Evolutionary conservation across 2,797 vertebrate genomes (phyloP).

Genomic region (Macroramphosus scolopax): DNA sequence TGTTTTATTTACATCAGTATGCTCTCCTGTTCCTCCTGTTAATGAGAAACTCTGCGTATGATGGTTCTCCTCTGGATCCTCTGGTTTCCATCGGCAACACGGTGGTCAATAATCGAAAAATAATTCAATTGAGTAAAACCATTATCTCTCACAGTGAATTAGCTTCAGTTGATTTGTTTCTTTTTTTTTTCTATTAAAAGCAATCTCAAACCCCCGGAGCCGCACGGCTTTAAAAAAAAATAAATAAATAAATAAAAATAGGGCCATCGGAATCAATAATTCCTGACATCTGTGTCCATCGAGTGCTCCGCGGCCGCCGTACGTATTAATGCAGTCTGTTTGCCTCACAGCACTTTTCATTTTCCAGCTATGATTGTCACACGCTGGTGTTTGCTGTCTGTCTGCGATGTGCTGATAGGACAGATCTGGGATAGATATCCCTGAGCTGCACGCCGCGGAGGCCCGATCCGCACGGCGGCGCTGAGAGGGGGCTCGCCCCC

Average conservation of each 20-base stretch:
- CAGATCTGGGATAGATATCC: conserved; percentile 63
- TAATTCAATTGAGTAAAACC: conserved; percentile 38
- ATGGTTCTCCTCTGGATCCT: no score
- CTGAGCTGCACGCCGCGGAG: neutral
- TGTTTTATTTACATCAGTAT: no score
- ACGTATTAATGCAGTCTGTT: conserved; percentile 76
- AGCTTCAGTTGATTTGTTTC: conserved; percentile 22
- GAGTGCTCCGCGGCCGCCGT: conserved; percentile 41
- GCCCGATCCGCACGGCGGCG: conserved; percentile 21
- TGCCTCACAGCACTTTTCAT: conserved; percentile 74
- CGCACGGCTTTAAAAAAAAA: conserved; percentile 20
- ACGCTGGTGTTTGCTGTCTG: conserved; percentile 39
- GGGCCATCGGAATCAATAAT: conserved; percentile 59
- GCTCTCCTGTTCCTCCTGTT: no score
- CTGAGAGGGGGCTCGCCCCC: conserved; percentile 34
- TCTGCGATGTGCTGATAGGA: conserved; percentile 69
- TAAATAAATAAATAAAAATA: conserved; percentile 8
- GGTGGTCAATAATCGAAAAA: conserved; percentile 36
- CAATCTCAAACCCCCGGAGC: conserved; percentile 33
- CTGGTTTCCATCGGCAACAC: conserved; percentile 6
- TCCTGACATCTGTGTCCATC: conserved; percentile 65
- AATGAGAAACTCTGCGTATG: no score
- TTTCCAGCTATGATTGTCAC: conserved; percentile 72
- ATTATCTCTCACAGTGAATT: conserved; percentile 39
- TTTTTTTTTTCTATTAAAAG: conserved; percentile 21